These are phyloP conservation scores for Drosophila arawakana DNA, from an alignment of 1,140 invertebrate genomes.

Conservation along the genomic window DNA sequence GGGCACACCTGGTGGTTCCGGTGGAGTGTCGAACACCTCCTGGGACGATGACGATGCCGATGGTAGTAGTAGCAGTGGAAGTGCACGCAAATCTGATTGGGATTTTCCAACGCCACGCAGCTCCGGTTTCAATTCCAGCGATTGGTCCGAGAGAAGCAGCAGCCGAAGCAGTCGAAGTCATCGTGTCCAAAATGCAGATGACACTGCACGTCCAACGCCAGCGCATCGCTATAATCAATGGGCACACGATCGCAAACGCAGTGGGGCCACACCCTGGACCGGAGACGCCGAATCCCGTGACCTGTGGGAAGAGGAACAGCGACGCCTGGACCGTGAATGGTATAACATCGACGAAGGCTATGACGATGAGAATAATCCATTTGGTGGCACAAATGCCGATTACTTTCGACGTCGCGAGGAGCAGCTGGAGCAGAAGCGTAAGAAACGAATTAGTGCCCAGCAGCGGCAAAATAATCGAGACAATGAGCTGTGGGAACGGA, in stretches of 20 bases:
- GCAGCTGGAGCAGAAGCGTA: conserved; percentile 94
- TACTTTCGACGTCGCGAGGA: conserved; percentile 96
- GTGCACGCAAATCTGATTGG: conserved; percentile 91
- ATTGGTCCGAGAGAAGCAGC: conserved; percentile 72
- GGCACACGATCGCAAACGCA: conserved; percentile 88
- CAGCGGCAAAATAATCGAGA: conserved; percentile 98
- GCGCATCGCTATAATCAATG: conserved; percentile 92
- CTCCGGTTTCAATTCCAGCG: conserved; percentile 49
- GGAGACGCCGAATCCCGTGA: conserved; percentile 89
- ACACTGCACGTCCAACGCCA: conserved; percentile 91
- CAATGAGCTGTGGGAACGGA: conserved; percentile 99
- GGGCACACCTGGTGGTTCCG: conserved; percentile 87
- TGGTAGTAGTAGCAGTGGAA: conserved; percentile 87
- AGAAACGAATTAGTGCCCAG: conserved; percentile 96
- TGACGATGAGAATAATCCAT: conserved; percentile 97
- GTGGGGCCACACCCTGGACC: conserved; percentile 87
- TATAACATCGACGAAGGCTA: conserved; percentile 97
- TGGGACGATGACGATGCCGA: conserved; percentile 91
- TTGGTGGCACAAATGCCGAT: conserved; percentile 94
- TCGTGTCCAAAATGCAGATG: conserved; percentile 87
- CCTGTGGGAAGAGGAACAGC: conserved; percentile 97
- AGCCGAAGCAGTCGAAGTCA: conserved; percentile 29
- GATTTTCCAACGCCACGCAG: conserved; percentile 95
- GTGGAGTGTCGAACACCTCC: conserved; percentile 85
- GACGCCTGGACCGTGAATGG: conserved; percentile 97